These are phyloP conservation scores for Drosophila merina DNA, from an alignment of 2,888 invertebrate genomes.

Conservation along the genomic window DNA sequence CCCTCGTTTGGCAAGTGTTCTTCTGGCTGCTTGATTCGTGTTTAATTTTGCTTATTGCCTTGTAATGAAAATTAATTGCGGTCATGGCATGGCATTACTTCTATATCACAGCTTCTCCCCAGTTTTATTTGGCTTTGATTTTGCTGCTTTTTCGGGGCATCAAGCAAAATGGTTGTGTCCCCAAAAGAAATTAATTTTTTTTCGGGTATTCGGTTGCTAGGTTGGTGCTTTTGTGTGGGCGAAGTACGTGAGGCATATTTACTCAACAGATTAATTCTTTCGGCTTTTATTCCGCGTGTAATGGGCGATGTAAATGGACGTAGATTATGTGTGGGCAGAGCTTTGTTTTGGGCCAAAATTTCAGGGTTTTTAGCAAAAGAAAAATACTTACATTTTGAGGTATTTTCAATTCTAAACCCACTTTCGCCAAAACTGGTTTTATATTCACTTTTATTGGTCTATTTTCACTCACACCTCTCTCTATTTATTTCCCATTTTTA, in stretches of 20 bases:
- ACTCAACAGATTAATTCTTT: slow-evolving; percentile 63
- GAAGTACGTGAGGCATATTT: slow-evolving; percentile 61
- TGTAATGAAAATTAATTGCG: slow-evolving; percentile 77
- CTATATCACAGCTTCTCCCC: slow-evolving; percentile 17
- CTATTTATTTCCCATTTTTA: slow-evolving; percentile 8
- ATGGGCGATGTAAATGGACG: slow-evolving; percentile 32
- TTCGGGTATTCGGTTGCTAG: neutral
- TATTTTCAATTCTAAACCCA: slow-evolving; percentile 28
- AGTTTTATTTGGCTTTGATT: slow-evolving; percentile 18
- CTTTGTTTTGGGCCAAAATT: neutral
- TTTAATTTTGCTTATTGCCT: slow-evolving; percentile 74
- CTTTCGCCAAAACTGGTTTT: slow-evolving; percentile 28
- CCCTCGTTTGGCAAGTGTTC: neutral
- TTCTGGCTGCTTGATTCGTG: slow-evolving; percentile 62
- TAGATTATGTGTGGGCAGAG: slow-evolving; percentile 30
- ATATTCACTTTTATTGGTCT: slow-evolving; percentile 37
- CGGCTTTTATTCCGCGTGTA: slow-evolving; percentile 34
- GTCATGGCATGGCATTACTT: slow-evolving; percentile 50
- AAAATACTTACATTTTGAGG: neutral
- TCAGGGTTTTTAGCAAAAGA: no score
- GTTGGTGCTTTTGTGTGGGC: slow-evolving; percentile 38
- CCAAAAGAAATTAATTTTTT: slow-evolving; percentile 31
- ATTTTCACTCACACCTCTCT: slow-evolving; percentile 26
- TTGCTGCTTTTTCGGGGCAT: slow-evolving; percentile 32
- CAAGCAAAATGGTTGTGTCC: slow-evolving; percentile 57